phyloP scores from a whole-genome alignment of 2,888 invertebrate species.

The Andricus quercusramuli region DNA sequence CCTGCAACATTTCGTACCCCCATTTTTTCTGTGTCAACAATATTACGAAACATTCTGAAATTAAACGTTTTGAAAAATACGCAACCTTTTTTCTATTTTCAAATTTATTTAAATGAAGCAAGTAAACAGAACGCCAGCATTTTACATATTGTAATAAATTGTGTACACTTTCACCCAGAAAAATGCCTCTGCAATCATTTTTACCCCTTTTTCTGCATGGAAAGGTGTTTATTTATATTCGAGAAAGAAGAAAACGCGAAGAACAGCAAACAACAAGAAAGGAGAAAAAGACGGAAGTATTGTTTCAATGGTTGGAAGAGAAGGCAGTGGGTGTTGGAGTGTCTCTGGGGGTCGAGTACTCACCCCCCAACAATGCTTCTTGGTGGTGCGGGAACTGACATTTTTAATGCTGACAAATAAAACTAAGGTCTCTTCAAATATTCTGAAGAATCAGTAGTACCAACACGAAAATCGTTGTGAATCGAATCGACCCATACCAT shows the following conservation, averaged over 20 bases:
- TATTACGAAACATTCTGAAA: no score
- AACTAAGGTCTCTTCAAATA: conserved; percentile 66
- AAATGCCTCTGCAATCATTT: conserved; percentile 9
- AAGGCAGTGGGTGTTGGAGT: conserved; percentile 34
- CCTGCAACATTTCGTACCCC: no score
- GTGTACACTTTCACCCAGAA: neutral
- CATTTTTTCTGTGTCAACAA: no score
- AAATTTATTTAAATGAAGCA: neutral
- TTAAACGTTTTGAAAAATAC: no score
- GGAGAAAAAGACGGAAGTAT: conserved; percentile 55
- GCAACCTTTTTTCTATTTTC: neutral
- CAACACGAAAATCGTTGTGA: conserved; percentile 60
- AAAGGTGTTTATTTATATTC: conserved; percentile 2
- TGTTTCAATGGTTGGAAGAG: conserved; percentile 54
- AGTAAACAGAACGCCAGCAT: conserved; percentile 1
- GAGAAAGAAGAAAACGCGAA: neutral
- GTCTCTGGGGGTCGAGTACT: neutral
- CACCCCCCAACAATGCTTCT: neutral
- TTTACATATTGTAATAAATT: conserved; percentile 36
- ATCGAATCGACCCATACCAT: conserved; percentile 40
- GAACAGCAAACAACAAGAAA: conserved; percentile 43
- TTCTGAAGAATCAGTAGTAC: conserved; percentile 65
- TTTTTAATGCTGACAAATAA: conserved; percentile 63
- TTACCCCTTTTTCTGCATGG: neutral
- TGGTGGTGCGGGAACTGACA: conserved; percentile 32